Base-by-base conservation (phyloP, 2,888 invertebrate genomes). In the Hedya salicella region DNA sequence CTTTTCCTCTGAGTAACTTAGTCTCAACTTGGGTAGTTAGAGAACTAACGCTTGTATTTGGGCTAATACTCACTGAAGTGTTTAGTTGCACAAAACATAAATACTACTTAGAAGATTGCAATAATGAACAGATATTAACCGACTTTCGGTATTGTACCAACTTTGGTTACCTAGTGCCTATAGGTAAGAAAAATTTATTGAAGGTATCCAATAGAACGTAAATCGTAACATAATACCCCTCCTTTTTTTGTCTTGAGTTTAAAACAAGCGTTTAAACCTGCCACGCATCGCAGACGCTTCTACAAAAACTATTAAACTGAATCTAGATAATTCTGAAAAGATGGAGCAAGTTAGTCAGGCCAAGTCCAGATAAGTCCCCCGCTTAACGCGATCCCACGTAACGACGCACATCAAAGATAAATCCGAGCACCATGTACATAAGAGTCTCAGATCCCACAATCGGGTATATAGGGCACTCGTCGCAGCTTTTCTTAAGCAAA, bases 401-500 rank as follows among this genome's bases (percentile, higher is more conserved):
- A 48, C 48, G 21, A 39, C 49, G 49, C 49, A 60, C 61, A 44
- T 46, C 53, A 48, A 44, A 53, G 17, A 56, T 56, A 30, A 46
- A 42, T 13, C 44, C 2, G 9, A 36, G 19, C 14, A 11, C 46
- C 17, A 32, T 30, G 32, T 19, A 19, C 11, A 40, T 17, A 25
- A 40, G 21, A 40, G 14, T 13, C 36, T 6, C 32, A 42, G 68
- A 65, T n/a, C 68, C 70, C 68, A 66, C 70, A 73, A 70, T 69
- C 72, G 71, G 71, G 72, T 78, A 77, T 78, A 76, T 79, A 80
- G 81, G 86, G 79, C 79, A 79, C 73, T 70, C 71, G 70, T 68
- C 79, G 89, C 89, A 88, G 89, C 88, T 84, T 88, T 87, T 87
- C 89, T 88, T 86, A 87, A 87, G 86, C 83, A 85, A 88, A 87